Base-by-base conservation (phyloP, 2,888 invertebrate genomes). In the Andrena minutula region DNA sequence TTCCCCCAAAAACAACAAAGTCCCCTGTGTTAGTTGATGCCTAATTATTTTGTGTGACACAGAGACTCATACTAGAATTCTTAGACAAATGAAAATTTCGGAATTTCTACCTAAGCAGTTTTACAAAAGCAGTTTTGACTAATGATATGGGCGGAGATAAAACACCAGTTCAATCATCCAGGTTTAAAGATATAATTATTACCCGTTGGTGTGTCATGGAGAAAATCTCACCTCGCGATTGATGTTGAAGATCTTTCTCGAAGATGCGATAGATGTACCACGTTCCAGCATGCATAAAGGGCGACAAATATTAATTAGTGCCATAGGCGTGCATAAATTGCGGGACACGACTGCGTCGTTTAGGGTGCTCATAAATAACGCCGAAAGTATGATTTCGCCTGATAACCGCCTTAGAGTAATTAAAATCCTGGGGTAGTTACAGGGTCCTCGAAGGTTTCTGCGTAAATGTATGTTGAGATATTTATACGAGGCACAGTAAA, bases 291-390 rank as follows among this genome's bases (percentile, higher is more conserved):
- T 41, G 41, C 41, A 41, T 41, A 90, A 76, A 92, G 90, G 91
- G 91, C 91, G 92, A 92, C 92, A 93, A 93, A 91, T 93, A 93
- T 93, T 93, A 93, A 93, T 93, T 92, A 92, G 91, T 86, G 84
- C 70, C 83, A 84, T 90, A 88, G 88, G 86, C 85, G 74, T 56
- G 76, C 66, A 88, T 90, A 87, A 89, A 91, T 90, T 77, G 68
- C 69, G 65, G 75, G 76, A 74, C 75, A 75, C 70, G 74, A 53
- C 70, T 69, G 86, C 85, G 87, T 88, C 88, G 87, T 87, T 86
- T 86, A 79, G 90, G 89, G 91, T 91, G 88, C 91, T 90, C 91
- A 91, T 92, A 92, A 93, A 93, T 91, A 92, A 91, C 79, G 53
- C 68, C 72, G 88, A 89, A 90, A 90, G 90, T 88, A 91, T 88